phyloP scores from a whole-genome alignment of 2,113 vertebrate genomes.

The Tautogolabrus adspersus region DNA sequence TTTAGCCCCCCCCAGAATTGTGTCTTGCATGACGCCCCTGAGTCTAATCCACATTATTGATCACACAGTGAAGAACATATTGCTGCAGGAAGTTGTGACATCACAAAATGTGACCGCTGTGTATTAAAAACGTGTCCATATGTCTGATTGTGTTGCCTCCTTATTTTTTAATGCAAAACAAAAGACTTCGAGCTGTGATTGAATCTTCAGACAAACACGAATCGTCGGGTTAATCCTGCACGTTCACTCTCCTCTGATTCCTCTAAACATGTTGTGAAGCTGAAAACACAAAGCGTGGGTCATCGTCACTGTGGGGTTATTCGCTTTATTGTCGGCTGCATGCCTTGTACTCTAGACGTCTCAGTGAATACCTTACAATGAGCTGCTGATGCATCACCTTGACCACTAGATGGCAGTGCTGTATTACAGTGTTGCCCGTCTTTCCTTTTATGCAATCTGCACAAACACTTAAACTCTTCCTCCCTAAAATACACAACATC shows the following conservation, averaged over 20 bases:
- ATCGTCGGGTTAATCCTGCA: background rate
- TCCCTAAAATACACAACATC: conserved; percentile 23
- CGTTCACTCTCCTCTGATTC: no score
- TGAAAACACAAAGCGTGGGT: background rate
- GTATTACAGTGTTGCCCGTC: conserved; percentile 23
- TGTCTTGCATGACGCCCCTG: no score
- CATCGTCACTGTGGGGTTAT: conserved; percentile 1
- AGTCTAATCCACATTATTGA: background rate
- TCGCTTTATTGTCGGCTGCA: conserved; percentile 32
- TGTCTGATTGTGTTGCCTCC: background rate
- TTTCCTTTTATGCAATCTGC: background rate
- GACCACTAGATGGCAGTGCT: conserved; percentile 69
- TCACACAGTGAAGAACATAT: background rate
- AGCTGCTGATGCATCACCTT: background rate
- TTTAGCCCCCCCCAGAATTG: no score
- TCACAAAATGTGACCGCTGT: background rate
- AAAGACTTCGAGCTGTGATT: background rate
- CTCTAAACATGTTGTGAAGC: conserved; percentile 23
- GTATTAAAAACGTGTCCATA: background rate
- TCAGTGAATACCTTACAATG: conserved; percentile 10
- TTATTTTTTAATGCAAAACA: background rate
- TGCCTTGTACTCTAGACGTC: background rate
- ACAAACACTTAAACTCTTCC: background rate
- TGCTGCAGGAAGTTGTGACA: background rate
- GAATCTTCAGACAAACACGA: conserved; percentile 9